Evolutionary conservation across 2,113 vertebrate species (phyloP), one percentile per base, ranked within the genome.

Genomic region (Poeciliopsis prolifica): DNA sequence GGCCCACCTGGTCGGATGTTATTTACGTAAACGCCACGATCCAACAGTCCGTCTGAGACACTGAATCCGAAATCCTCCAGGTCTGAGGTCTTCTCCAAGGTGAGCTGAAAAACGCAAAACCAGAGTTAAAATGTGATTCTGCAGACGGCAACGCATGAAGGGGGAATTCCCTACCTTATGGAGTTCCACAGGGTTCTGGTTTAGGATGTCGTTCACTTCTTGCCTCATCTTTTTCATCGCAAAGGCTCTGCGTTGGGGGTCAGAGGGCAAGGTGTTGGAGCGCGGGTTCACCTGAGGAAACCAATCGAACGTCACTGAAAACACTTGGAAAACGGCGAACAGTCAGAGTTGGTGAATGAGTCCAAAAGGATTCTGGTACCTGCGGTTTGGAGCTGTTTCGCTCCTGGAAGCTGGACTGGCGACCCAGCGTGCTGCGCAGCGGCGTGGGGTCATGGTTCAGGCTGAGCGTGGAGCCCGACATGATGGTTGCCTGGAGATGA

Each of bases 11-110:
- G 92, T 11, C 96, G 95, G 70, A 99, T 97, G 74, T 97, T 98
- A 90, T 98, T 99, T 28, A 99, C 96, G 12, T 98, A 99, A 0
- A 99, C 97, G 0, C 98, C 98, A 80, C 98, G 97, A 87, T 99
- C 98, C 84, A 98, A 26, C 77, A 99, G 91, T 7, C 97, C 96
- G 14, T 99, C 98, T 2, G 98, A 97, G 72, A 99, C 97, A 3
- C 97, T 99, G 92, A 99, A 99, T n/a, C 98, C 98, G 37, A 99
- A 99, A 85, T 99, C 97, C 61, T 99, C 97, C 85, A 95, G 86
- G 58, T 98, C 97, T 0, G 96, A 95, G 70, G 95, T 94, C 89
- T 99, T 99, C 78, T 95, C 96, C 72, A 99, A 93, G 85, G 95
- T 97, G 88, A 99, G 93, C 98, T 99, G 79, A 26, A 37, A 71